Evolutionary conservation across 37 sponge, comb jelly and placozoan genomes (phyloP).

Genomic region (Aplysina aerophoba): DNA sequence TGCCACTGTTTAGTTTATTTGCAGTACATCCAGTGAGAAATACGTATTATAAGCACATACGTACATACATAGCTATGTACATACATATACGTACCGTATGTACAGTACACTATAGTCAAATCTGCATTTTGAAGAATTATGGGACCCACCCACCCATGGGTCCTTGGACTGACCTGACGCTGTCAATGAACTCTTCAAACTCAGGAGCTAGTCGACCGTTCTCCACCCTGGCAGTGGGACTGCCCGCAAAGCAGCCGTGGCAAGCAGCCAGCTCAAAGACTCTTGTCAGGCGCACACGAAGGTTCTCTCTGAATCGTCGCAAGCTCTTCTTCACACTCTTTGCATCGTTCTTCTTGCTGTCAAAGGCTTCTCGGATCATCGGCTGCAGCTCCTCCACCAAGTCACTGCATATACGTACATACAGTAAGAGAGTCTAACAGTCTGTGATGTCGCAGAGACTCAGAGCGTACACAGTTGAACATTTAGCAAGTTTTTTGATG

Average conservation of each 20-base stretch:
- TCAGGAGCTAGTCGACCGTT: conserved; percentile 50
- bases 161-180: conserved; percentile 55
- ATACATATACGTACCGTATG: too few relatives aligned
- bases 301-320: conserved; percentile 49
- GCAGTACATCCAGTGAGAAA: too few relatives aligned
- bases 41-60: too few relatives aligned
- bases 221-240: conserved; percentile 61
- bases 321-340: conserved; percentile 38
- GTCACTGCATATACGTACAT: conserved; percentile 54
- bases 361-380: conserved; percentile 77
- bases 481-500: too few relatives aligned
- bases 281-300: conserved; percentile 76
- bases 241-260: conserved; percentile 77
- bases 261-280: conserved; percentile 82
- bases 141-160: too few relatives aligned
- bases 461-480: too few relatives aligned
- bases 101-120: too few relatives aligned
- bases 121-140: too few relatives aligned
- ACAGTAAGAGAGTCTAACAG: background rate
- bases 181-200: conserved; percentile 78
- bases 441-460: too few relatives aligned
- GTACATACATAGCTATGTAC: too few relatives aligned
- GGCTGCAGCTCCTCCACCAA: conserved; percentile 75
- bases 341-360: conserved; percentile 60
- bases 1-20: too few relatives aligned